Evolutionary conservation across 2,888 invertebrate genomes (phyloP).

Genomic region (Tinea trinotella): DNA sequence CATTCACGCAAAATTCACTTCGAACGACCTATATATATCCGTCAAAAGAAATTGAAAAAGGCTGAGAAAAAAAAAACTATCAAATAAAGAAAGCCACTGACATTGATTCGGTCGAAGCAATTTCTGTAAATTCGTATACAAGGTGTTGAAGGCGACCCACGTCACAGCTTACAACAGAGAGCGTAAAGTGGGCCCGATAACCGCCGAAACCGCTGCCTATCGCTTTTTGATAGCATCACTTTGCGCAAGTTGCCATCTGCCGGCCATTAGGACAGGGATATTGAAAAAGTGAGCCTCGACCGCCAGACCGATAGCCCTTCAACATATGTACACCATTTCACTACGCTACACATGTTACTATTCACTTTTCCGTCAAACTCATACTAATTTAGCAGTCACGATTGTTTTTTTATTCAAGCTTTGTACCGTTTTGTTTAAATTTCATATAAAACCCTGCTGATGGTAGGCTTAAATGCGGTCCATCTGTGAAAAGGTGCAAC

Average conservation of each 20-base stretch:
- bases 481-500: too few relatives aligned
- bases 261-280: slow-evolving; percentile 67
- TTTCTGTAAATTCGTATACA: slow-evolving; percentile 43
- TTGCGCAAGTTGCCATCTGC: slow-evolving; percentile 69
- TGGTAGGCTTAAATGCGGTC: too few relatives aligned
- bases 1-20: not conserved
- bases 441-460: too few relatives aligned
- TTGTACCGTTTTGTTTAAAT: too few relatives aligned
- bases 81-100: slow-evolving; percentile 17
- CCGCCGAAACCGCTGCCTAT: slow-evolving; percentile 65
- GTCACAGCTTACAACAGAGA: slow-evolving; percentile 31
- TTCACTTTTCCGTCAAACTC: slow-evolving; percentile 13
- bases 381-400: slow-evolving; percentile 13
- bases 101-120: slow-evolving; percentile 19
- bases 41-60: slow-evolving; percentile 15
- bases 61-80: slow-evolving; percentile 15
- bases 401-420: not conserved
- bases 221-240: slow-evolving; percentile 73
- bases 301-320: slow-evolving; percentile 30
- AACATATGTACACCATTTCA: slow-evolving; percentile 15
- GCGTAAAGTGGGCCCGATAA: slow-evolving; percentile 67
- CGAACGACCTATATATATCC: slow-evolving; percentile 5
- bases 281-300: slow-evolving; percentile 62
- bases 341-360: slow-evolving; percentile 10
- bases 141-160: slow-evolving; percentile 44